These are phyloP conservation scores for Asteroscopus sphinx DNA, from an alignment of 2,888 invertebrate species.

Conservation along the genomic window DNA sequence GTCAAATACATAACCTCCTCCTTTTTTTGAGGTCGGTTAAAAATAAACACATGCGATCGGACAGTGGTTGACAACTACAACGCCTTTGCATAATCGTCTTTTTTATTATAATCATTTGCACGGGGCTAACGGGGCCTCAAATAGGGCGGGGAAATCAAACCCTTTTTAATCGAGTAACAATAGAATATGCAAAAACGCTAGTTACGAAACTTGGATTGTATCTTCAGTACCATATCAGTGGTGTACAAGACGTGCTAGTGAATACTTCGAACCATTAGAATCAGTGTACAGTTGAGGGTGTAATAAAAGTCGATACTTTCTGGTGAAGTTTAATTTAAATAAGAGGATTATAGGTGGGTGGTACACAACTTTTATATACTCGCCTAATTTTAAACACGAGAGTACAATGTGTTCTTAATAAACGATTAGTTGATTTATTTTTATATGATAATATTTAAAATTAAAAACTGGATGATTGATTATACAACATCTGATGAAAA, in stretches of 20 bases:
- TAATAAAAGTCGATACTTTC: constrained; percentile 60
- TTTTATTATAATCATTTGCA: constrained; percentile 32
- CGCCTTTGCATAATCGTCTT: constrained; percentile 55
- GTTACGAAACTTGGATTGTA: constrained; percentile 66
- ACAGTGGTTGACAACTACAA: constrained; percentile 39
- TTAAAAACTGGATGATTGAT: constrained; percentile 32
- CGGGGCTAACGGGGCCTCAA: constrained; percentile 46
- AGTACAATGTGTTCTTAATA: constrained; percentile 47
- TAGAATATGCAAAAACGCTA: constrained; percentile 75
- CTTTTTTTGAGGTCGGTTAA: too few species aligned
- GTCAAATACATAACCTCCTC: too few species aligned
- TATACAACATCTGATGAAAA: constrained; percentile 43
- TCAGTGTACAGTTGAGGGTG: constrained; percentile 24
- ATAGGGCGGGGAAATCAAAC: constrained; percentile 75
- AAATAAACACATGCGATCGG: constrained; percentile 5
- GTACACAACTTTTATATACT: constrained; percentile 39
- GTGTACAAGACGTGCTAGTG: constrained; percentile 68
- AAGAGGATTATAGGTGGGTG: constrained; percentile 58
- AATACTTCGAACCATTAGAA: constrained; percentile 62
- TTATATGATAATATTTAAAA: constrained; percentile 20
- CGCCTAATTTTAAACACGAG: constrained; percentile 44
- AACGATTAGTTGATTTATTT: constrained; percentile 25
- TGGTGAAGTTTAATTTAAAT: constrained; percentile 71
- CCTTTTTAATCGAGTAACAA: constrained; percentile 74
- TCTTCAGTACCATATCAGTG: constrained; percentile 74